Percentiles rank a stretch among this genome's conserved stretches.
phyloP scores from a whole-genome alignment of 2,888 invertebrate species.

The Baronia brevicornis region DNA sequence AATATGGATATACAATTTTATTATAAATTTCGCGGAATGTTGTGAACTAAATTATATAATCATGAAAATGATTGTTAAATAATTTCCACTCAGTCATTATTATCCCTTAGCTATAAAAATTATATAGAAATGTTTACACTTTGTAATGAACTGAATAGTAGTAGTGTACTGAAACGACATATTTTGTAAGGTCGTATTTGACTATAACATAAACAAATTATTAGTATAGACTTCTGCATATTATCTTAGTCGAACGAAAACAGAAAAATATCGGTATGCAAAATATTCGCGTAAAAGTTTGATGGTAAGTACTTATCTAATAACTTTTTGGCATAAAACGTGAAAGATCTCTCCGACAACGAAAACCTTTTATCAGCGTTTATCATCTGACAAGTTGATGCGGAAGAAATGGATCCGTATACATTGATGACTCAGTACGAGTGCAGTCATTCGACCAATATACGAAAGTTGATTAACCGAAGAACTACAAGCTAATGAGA shows the following conservation, averaged over 20 bases:
- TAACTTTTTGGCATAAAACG: slow-evolving; percentile 29
- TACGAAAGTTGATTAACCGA: slow-evolving; percentile 16
- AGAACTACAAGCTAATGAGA: slow-evolving; percentile 20
- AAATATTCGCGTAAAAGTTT: slow-evolving; percentile 17
- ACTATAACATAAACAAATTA: too few species aligned
- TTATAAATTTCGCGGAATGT: slow-evolving; percentile 6
- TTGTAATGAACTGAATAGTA: too few species aligned
- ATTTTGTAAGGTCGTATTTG: too few species aligned
- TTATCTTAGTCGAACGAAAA: slow-evolving; percentile 7
- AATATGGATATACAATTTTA: slow-evolving; percentile 9
- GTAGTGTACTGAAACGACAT: too few species aligned
- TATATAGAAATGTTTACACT: too few species aligned
- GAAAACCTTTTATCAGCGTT: slow-evolving; percentile 54
- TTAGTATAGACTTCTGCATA: too few species aligned
- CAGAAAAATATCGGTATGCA: slow-evolving; percentile 13
- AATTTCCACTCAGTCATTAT: too few species aligned
- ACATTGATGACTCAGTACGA: slow-evolving; percentile 13
- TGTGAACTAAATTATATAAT: slow-evolving; percentile 5
- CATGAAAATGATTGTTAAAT: too few species aligned
- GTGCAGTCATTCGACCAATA: slow-evolving; percentile 11
- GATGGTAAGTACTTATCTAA: slow-evolving; percentile 21
- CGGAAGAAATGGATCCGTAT: slow-evolving; percentile 34
- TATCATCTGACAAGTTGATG: slow-evolving; percentile 33
- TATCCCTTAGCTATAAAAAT: too few species aligned
- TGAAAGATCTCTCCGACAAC: slow-evolving; percentile 36